Evolutionary conservation across 2,797 vertebrate species (phyloP), one percentile per base, ranked within the genome.

Genomic region (Alauda arvensis): DNA sequence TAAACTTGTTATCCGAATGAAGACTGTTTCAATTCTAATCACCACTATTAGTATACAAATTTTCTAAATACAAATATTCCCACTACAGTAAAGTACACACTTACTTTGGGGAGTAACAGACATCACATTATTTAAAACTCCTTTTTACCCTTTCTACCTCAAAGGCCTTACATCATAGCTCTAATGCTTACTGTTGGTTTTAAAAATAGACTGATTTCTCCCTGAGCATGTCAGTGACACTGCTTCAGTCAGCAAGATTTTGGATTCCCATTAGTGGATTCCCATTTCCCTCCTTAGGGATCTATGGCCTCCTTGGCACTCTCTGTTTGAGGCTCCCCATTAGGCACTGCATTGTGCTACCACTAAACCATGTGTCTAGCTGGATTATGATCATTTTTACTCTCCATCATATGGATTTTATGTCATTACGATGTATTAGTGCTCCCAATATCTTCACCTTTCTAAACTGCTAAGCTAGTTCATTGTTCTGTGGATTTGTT

Each of bases 401-500:
- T 77, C 72, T 75, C 48, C 48, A n/a, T 90, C 63, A 19, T 24
- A 81, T 71, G 62, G 83, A 88, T 91, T 89, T 87, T 68, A 18
- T 87, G 88, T 69, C 72, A 42, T 71, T 81, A n/a, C 55, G 84
- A 77, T 46, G 13, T 75, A 72, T 84, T 83, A 81, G 53, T 43
- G 42, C 46, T 88, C 57, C 77, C 78, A 56, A 77, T 85, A 78
- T 81, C 70, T 49, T 70, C 63, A 77, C 71, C 66, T 86, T 85
- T 72, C 66, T 77, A 42, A 90, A 52, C 1, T 85, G 69, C 88
- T 62, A 53, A 56, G 25, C 43, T 40, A 14, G 53, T 1, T 15
- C 31, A 61, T 71, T 71, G 72, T 85, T 87, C 72, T 61, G 51
- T 71, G 79, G n/a, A 42, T 65, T 51, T 86, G 75, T 89, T 95